Evolutionary conservation across 2,797 vertebrate species (phyloP), one percentile per base, ranked within the genome.

Genomic region (Rhinophrynus dorsalis): DNA sequence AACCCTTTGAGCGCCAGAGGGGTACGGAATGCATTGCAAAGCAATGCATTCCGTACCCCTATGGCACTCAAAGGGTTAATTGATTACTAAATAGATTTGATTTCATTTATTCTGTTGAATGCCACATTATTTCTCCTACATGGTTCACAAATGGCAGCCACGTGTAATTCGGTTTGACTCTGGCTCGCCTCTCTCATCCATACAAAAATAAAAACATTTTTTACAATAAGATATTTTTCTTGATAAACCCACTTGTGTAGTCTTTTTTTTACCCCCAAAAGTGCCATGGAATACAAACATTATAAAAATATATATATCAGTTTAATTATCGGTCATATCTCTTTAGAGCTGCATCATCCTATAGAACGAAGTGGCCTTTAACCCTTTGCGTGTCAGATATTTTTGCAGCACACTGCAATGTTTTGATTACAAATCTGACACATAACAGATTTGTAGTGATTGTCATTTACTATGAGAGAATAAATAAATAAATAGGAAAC

Each of bases 231-330:
- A 35, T 45, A 65, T 2, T 8, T 67, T 33, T 56, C 38, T 55
- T 12, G 38, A 45, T 48, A 15, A 23, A 62, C 27, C 5, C 24
- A 9, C 27, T 10, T 9, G 13, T 12, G 26, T 21, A 47, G 5
- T 45, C 5, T 15, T 47, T 2, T 59, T 3, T n/a, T 11, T n/a
- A n/a, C n/a, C 33, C 29, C 27, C 24, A 11, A 54, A 54, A 42
- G 38, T 10, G 27, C 27, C 13, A 26, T 27, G 2, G 48, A 18
- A 15, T 67, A 47, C 44, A 67, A 67, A 50, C 23, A 1, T 29
- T 38, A 26, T 33, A 58, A 67, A 54, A 67, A 58, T 67, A 58
- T n/a, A n/a, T n/a, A n/a, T 57, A 57, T 57, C 48, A 13, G 9
- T 7, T 45, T 17, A 23, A 33, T n/a, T 13, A 56, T 13, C 20